Evolutionary conservation across 2,888 invertebrate genomes (phyloP).

Genomic region (Periphyllus acericola): DNA sequence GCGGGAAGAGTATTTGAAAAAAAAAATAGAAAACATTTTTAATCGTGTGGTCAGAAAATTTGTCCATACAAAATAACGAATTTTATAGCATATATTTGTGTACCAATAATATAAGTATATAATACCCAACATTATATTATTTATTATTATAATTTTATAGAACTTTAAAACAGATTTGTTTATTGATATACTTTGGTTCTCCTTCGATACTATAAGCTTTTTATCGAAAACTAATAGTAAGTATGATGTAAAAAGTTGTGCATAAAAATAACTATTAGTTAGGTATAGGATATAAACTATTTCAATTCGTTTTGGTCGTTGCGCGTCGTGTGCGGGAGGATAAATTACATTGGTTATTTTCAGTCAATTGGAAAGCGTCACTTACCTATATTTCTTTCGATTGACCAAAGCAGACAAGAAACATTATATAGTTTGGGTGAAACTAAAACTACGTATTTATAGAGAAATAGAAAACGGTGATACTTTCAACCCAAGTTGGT

Average conservation of each 20-base stretch:
- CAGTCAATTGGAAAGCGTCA: constrained; percentile 52
- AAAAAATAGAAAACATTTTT: no score
- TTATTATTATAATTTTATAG: no score
- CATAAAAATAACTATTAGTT: background rate
- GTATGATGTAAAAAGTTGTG: background rate
- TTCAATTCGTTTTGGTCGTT: constrained; percentile 46
- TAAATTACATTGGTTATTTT: constrained; percentile 20
- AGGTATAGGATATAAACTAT: constrained; percentile 30
- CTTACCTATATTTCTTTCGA: constrained; percentile 7
- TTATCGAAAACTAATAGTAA: background rate
- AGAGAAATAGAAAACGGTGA: constrained; percentile 32
- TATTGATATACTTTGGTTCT: background rate
- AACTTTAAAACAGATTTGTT: no score
- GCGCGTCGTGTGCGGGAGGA: background rate
- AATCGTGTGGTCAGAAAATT: no score
- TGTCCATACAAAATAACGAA: no score
- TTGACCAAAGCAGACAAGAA: constrained; percentile 43
- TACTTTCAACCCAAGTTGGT: constrained; percentile 49
- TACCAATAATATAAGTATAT: no score
- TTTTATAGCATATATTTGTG: no score
- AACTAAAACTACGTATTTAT: constrained; percentile 2
- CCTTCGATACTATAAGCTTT: background rate
- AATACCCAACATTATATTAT: no score
- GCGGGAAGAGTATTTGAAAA: no score
- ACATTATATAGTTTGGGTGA: constrained; percentile 15